phyloP scores from a whole-genome alignment of 2,888 invertebrate species.

The Epirrhoe tristata region DNA sequence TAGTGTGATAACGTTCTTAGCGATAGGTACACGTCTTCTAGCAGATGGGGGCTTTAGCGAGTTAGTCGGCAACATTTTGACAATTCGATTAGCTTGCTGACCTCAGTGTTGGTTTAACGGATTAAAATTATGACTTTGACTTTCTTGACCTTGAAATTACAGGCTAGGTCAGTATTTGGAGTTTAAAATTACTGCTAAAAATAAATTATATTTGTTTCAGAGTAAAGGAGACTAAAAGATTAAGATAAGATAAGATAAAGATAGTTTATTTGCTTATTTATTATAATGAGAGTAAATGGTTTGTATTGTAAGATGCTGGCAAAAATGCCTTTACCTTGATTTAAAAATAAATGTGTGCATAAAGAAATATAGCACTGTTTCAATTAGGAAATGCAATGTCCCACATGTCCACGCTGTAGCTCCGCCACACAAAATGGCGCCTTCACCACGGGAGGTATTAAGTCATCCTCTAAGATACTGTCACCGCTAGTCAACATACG shows the following conservation, averaged over 20 bases:
- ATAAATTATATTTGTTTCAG: not conserved
- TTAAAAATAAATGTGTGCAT: not conserved
- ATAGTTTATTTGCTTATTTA: too few relatives aligned
- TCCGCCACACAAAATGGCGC: conserved; percentile 19
- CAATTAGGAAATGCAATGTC: conserved; percentile 10
- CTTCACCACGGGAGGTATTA: conserved; percentile 16
- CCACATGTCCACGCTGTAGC: conserved; percentile 14
- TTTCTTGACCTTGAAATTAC: conserved; percentile 5
- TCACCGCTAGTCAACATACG: not conserved
- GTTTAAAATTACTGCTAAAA: not conserved
- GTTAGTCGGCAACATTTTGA: conserved; percentile 27
- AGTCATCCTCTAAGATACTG: not conserved
- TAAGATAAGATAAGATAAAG: too few relatives aligned
- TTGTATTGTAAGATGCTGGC: too few relatives aligned
- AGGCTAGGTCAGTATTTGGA: not conserved
- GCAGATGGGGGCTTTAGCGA: conserved; percentile 3
- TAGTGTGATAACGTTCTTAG: too few relatives aligned
- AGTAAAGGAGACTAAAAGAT: too few relatives aligned
- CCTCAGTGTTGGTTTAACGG: conserved; percentile 24
- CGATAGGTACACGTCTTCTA: too few relatives aligned
- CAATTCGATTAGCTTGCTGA: conserved; percentile 30
- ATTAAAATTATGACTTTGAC: conserved; percentile 23
- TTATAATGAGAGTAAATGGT: too few relatives aligned
- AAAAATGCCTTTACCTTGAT: too few relatives aligned
- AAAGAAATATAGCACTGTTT: conserved; percentile 1